Percentiles rank a stretch among this genome's conserved stretches.
Evolutionary conservation across 2,113 vertebrate species (phyloP).

Genomic region (Poicephalus gulielmi): DNA sequence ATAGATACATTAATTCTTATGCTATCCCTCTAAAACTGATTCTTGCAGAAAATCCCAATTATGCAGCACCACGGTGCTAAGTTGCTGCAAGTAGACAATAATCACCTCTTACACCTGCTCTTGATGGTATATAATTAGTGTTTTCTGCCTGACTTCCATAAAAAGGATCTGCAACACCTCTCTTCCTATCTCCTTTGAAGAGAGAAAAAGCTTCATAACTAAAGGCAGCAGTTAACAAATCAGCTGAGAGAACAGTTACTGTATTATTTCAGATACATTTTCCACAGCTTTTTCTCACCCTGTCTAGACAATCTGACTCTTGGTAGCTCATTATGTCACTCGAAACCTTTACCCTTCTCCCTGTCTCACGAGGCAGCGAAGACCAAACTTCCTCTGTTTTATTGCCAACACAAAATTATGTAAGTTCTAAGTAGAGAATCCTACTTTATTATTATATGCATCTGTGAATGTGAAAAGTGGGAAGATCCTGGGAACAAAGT

Average conservation of each 20-base stretch:
- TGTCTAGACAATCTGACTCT: background rate
- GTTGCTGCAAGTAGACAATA: background rate
- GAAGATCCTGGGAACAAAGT: background rate
- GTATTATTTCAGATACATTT: background rate
- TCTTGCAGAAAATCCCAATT: background rate
- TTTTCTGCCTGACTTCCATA: background rate
- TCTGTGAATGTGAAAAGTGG: background rate
- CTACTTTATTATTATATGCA: background rate
- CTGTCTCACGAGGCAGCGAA: background rate
- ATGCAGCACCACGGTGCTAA: background rate
- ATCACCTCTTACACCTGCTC: background rate
- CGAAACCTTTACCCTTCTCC: background rate
- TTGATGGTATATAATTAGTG: background rate
- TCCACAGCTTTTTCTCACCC: background rate
- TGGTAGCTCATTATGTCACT: accelerated
- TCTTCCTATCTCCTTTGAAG: background rate
- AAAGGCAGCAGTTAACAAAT: background rate
- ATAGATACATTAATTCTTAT: background rate
- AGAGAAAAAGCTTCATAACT: background rate
- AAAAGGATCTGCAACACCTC: background rate
- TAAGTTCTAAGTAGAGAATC: background rate
- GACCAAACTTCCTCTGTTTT: background rate
- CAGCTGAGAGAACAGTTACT: background rate
- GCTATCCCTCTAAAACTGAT: background rate
- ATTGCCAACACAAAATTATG: background rate